Evolutionary conservation across 2,888 invertebrate genomes (phyloP), one percentile per base, ranked within the genome.

Genomic region (Serripes groenlandicus): DNA sequence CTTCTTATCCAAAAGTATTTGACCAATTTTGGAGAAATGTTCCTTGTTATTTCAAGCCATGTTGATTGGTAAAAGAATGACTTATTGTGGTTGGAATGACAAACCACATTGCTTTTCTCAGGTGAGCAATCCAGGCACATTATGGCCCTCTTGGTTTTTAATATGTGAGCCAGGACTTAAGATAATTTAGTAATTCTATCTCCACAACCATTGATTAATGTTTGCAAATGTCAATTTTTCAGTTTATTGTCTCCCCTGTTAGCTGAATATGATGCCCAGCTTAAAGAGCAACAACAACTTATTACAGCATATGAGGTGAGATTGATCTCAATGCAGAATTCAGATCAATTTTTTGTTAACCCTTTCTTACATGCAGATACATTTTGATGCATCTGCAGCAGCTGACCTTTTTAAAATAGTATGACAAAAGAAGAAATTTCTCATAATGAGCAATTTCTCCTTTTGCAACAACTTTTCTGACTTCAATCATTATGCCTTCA

Each of bases 231-330:
- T 52, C 9, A 60, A 64, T 35, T 78, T 88, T 88, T 69, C 81
- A 92, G 92, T 34, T 66, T 91, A 11, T 60, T 92, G 68, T 90
- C 92, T 28, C 95, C 96, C 0, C 92, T 97, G 52, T 93, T 97
- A 68, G 94, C 96, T 11, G 97, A 93, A 73, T 93, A 93, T 90
- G 93, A 92, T 78, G 81, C 86, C 34, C 90, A 88, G 75, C 83
- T 89, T 32, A 85, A 83, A 54, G 52, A 72, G 3, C 72, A 37
- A 21, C 37, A 37, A 26, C 37, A 58, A 56, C 72, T 37, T 56
- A 58, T 37, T 23, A 60, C 26, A 26, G 60, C 28, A 35, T 58
- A 58, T 73, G 66, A 66, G 66, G 66, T 66, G 28, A 66, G 23
- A n/a, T n/a, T n/a, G n/a, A n/a, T n/a, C n/a, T n/a, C n/a, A n/a